Percentiles rank a stretch among this genome's conserved stretches.
These are phyloP conservation scores for Gallinago jamesoni DNA, from an alignment of 2,113 vertebrate species.

Conservation along the genomic window DNA sequence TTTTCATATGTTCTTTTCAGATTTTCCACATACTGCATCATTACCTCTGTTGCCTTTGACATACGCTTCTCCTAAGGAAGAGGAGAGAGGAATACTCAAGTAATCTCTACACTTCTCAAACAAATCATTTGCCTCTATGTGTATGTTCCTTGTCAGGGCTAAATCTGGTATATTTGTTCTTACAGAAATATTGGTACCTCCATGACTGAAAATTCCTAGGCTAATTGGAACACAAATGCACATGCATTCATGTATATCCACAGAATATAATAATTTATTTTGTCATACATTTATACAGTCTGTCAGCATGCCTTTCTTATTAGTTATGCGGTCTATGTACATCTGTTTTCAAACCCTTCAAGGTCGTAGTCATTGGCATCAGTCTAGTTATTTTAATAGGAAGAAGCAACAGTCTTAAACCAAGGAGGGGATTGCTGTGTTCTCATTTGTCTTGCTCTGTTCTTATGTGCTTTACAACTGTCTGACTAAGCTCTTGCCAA, in stretches of 20 bases:
- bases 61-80: slow-evolving; percentile 91
- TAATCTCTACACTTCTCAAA: background rate
- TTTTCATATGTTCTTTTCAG: slow-evolving; percentile 97
- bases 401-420: background rate
- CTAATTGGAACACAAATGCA: background rate
- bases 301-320: background rate
- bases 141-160: background rate
- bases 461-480: background rate
- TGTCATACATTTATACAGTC: background rate
- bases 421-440: background rate
- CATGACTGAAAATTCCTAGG: background rate
- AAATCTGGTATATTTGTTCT: background rate
- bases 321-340: background rate
- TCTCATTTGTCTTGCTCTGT: background rate
- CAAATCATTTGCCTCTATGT: background rate
- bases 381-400: background rate
- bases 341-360: background rate
- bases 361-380: background rate
- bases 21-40: slow-evolving; percentile 99
- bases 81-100: background rate
- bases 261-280: background rate
- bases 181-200: background rate
- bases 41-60: slow-evolving; percentile 97
- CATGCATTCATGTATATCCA: background rate
- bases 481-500: background rate